Percentiles rank a stretch among this genome's conserved stretches.
These are phyloP conservation scores for Sinonovacula constricta DNA, from an alignment of 1,140 invertebrate species.

Conservation along the genomic window DNA sequence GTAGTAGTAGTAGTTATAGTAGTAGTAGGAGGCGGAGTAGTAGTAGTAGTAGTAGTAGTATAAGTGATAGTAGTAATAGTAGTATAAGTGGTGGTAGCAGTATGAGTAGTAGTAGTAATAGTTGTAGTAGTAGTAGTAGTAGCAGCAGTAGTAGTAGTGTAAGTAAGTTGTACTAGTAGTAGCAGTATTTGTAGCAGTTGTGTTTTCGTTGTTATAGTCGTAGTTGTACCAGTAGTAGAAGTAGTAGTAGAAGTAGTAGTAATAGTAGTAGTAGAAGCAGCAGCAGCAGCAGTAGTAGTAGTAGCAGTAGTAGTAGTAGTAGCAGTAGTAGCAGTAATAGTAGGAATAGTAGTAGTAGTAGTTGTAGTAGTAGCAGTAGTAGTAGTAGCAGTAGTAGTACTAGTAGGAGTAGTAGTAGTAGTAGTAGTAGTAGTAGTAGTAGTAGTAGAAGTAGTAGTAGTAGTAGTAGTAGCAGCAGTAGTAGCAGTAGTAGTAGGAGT, in stretches of 20 bases:
- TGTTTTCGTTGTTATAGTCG: neutral
- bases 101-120: no score
- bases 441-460: constrained; percentile 16
- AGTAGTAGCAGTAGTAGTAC: neutral
- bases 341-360: constrained; percentile 6
- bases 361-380: neutral
- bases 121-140: no score
- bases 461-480: neutral
- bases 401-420: no score
- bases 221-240: no score
- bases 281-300: constrained; percentile 24
- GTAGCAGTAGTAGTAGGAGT: no score
- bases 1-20: constrained; percentile 12
- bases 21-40: no score
- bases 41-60: no score
- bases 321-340: no score
- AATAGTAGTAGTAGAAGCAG: no score
- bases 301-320: constrained; percentile 36
- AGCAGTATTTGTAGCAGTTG: constrained; percentile 23
- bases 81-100: no score
- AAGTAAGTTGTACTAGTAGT: constrained; percentile 27
- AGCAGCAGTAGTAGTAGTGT: constrained; percentile 22
- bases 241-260: neutral
- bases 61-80: no score
- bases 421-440: constrained; percentile 24